These are phyloP conservation scores for Drosophila acutilabella DNA, from an alignment of 2,888 invertebrate species.

Conservation along the genomic window DNA sequence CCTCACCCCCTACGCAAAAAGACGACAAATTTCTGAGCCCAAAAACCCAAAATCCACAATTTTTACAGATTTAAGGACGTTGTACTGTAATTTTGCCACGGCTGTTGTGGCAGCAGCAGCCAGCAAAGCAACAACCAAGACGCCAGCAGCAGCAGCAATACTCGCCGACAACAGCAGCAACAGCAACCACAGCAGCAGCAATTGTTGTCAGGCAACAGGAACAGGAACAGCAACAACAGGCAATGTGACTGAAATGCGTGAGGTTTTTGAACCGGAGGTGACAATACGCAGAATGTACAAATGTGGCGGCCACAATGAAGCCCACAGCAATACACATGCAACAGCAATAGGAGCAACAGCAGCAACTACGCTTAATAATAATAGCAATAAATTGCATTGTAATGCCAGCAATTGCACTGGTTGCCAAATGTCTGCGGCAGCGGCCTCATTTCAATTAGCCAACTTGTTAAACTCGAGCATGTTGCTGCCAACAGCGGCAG, in stretches of 20 bases:
- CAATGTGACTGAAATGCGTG: slow-evolving; percentile 51
- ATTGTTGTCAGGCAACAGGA: slow-evolving; percentile 31
- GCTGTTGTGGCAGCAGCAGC: slow-evolving; percentile 83
- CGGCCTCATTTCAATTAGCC: slow-evolving; percentile 83
- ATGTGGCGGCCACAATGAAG: slow-evolving; percentile 71
- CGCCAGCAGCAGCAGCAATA: slow-evolving; percentile 42
- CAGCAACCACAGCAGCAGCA: slow-evolving; percentile 33
- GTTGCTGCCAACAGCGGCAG: slow-evolving; percentile 66
- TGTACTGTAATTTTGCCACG: slow-evolving; percentile 84
- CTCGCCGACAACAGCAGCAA: slow-evolving; percentile 30
- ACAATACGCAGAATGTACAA: slow-evolving; percentile 85
- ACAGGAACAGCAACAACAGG: slow-evolving; percentile 5
- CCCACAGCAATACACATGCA: slow-evolving; percentile 24
- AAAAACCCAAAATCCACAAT: slow-evolving; percentile 81
- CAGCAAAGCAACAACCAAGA: slow-evolving; percentile 51
- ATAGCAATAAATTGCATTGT: slow-evolving; percentile 50
- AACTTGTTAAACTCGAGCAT: slow-evolving; percentile 82
- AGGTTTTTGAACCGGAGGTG: slow-evolving; percentile 83
- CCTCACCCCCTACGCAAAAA: slow-evolving; percentile 18
- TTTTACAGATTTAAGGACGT: slow-evolving; percentile 85
- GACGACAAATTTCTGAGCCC: slow-evolving; percentile 63
- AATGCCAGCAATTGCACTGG: slow-evolving; percentile 75
- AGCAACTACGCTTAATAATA: slow-evolving; percentile 32
- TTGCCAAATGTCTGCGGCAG: slow-evolving; percentile 82
- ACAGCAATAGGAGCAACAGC: slow-evolving; percentile 26